phyloP scores from a whole-genome alignment of 2,888 invertebrate species.

The Sturmia bella region DNA sequence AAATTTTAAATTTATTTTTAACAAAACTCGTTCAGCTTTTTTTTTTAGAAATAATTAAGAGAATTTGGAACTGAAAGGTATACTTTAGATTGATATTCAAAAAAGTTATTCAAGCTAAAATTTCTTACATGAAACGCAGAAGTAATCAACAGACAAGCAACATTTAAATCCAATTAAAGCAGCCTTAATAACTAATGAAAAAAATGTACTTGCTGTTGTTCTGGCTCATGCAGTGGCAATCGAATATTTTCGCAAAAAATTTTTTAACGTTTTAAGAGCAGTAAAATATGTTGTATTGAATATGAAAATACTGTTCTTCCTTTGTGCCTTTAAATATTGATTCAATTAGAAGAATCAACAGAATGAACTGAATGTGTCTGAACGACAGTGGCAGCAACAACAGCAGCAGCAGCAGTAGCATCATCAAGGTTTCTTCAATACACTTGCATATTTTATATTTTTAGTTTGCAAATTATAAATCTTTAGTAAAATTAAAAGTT shows the following conservation, averaged over 20 bases:
- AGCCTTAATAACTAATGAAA: not conserved
- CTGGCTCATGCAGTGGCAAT: conserved; percentile 37
- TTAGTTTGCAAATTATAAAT: conserved; percentile 49
- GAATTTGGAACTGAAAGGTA: no score
- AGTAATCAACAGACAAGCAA: no score
- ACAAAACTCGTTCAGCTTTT: no score
- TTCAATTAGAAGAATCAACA: conserved; percentile 46
- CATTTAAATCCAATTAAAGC: not conserved
- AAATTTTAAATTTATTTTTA: no score
- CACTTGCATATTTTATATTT: conserved; percentile 25
- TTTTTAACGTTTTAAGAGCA: conserved; percentile 54
- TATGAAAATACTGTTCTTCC: not conserved
- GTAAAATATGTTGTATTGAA: conserved; percentile 41
- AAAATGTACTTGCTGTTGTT: conserved; percentile 1
- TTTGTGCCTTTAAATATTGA: conserved; percentile 30
- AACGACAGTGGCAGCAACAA: not conserved
- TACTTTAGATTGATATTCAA: no score
- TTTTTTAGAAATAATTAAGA: no score
- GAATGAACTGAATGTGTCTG: conserved; percentile 5
- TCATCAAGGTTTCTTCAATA: conserved; percentile 44
- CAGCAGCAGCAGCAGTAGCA: not conserved
- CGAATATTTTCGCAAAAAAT: conserved; percentile 41
- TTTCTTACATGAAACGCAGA: no score
- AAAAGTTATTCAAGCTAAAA: no score
- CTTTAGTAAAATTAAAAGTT: conserved; percentile 39